Conservation (phyloP, 2,797 vertebrate species). For the Hoplostethus mediterraneus region DNA sequence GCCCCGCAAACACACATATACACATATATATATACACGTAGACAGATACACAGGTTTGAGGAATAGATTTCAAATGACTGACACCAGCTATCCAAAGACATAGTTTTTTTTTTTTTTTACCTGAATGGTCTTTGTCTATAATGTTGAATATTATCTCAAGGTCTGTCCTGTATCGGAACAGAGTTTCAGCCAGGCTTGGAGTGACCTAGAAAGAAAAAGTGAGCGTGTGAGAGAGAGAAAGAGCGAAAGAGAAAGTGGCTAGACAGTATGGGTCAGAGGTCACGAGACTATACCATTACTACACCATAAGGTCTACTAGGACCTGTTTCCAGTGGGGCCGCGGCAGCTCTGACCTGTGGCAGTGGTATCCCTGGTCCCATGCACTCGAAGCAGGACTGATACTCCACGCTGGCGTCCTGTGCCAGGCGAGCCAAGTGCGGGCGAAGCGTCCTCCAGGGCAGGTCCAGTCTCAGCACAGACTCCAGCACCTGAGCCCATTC, state of each 20-base stretch:
- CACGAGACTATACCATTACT: neutral
- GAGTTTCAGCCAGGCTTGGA: conserved; percentile 89
- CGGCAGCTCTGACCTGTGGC: conserved; percentile 83
- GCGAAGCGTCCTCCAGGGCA: conserved; percentile 94
- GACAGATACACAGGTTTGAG: neutral
- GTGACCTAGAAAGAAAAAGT: conserved; percentile 82
- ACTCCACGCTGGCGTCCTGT: conserved; percentile 87
- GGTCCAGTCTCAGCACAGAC: conserved; percentile 87
- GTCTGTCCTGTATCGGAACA: conserved; percentile 94
- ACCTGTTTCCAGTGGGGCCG: neutral
- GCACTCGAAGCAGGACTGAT: conserved; percentile 91
- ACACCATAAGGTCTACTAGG: neutral
- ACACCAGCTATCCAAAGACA: neutral
- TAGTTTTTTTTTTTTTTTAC: conserved; percentile 69
- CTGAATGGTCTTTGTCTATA: conserved; percentile 96
- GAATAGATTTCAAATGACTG: neutral
- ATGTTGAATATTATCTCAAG: conserved; percentile 96
- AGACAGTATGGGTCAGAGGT: neutral
- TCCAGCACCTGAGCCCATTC: conserved; percentile 92
- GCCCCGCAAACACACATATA: neutral
- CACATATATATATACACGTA: neutral
- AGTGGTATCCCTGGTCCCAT: conserved; percentile 85
- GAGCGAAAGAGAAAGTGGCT: neutral
- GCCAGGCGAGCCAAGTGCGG: conserved; percentile 81
- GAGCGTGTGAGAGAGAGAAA: neutral